Evolutionary conservation across 2,888 invertebrate species (phyloP), one percentile per base, ranked within the genome.

Genomic region (Exephanes ischioxanthus): DNA sequence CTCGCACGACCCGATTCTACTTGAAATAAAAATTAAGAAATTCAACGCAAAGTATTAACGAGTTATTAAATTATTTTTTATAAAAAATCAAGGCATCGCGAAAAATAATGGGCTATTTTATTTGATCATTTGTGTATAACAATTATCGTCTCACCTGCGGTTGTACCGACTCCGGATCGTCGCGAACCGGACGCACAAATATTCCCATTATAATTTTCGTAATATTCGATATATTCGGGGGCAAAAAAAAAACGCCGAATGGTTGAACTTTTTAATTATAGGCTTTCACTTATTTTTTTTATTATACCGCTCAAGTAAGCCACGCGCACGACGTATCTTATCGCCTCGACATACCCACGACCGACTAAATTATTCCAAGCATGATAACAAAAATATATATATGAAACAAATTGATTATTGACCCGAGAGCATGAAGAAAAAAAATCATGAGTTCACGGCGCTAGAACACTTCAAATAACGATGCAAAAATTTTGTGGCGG

Each of bases 161-260:
- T 53, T 82, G 68, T 26, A 53, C 55, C 45, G 77, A 73, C 58
- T 78, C 77, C 41, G 77, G 82, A 71, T 86, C 82, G 70, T 80
- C 80, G 33, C 80, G 72, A 22, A 78, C 73, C n/a, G 81, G 71
- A 66, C 63, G 58, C 41, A 77, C 84, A 26, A 67, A 78, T 22
- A 87, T 86, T 11, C 87, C 87, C 87, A 87, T 87, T 61, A 37
- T 76, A 30, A 70, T 63, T 55, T 16, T 22, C 37, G 45, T 19
- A 58, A 68, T 53, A 16, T 37, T 33, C 30, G 41, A 48, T 67
- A n/a, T 66, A 30, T 67, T 67, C 30, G 45, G 22, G 41, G 6
- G 58, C 41, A 77, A 51, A 41, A 76, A 80, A 83, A 55, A 53
- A 37, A 16, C 16, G 22, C 55, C 19, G 1, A 53, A 58, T 26